Base-by-base conservation (phyloP, 2,113 vertebrate species). In the Turnix velox region DNA sequence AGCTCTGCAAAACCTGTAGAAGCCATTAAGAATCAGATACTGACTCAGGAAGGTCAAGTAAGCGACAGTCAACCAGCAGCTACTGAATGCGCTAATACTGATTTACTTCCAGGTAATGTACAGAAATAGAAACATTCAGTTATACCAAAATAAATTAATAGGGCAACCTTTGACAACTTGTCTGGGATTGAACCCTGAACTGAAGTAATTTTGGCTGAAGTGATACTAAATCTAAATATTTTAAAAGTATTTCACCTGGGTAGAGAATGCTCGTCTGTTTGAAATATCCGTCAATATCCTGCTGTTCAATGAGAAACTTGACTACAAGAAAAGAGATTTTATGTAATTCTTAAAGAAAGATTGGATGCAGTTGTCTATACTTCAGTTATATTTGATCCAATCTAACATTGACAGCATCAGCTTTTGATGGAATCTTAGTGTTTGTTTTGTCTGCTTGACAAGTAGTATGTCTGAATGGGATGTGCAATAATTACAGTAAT, bases 61-160 rank as follows among this genome's bases (percentile, higher is more conserved):
- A 98, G 96, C 98, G 98, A 98, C 87, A 97, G 93, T 97, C 97
- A 98, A 93, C 96, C 98, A 93, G 63, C 97, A 95, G 31, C 97
- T 93, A 95, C 97, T 94, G 97, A 98, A 94, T 98, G 97, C 96
- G 95, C 96, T 98, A 97, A 97, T 96, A 97, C 98, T 97, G 98
- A 98, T 97, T 98, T 99, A 97, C 98, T 98, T 97, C 97, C 98
- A 99, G 99, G 99, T 99, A 99, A 99, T 96, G 99, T 99, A 99
- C 98, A 98, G 98, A 98, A 98, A 96, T 97, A 98, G 97, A 97
- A 97, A 96, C 91, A 31, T 94, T 98, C 97, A 93, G 73, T 96
- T 76, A 63, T 75, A 97, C 94, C 83, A 93, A 96, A 96, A 77
- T 90, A 94, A 96, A 68, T 94, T 93, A 95, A 59, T 94, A 94